Percentiles rank a stretch among this genome's conserved stretches.
phyloP scores from a whole-genome alignment of 2,888 invertebrate genomes.

The Oeneis ivallda region DNA sequence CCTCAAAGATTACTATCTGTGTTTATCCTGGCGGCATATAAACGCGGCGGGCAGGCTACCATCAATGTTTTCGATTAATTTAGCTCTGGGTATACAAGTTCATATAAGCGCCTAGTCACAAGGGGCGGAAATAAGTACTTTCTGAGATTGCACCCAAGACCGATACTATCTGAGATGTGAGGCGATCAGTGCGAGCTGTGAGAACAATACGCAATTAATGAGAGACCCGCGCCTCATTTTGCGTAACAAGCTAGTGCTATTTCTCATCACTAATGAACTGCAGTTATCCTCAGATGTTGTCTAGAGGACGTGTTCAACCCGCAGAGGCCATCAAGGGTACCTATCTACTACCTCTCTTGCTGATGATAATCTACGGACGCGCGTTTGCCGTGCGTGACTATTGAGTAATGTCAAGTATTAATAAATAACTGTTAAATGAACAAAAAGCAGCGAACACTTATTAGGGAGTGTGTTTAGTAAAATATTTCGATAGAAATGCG shows the following conservation, averaged over 20 bases:
- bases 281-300: constrained; percentile 56
- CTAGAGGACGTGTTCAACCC: constrained; percentile 48
- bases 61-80: constrained; percentile 70
- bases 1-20: constrained; percentile 53
- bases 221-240: constrained; percentile 47
- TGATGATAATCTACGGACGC: constrained; percentile 45
- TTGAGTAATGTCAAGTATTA: constrained; percentile 18
- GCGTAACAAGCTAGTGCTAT: constrained; percentile 52
- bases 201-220: constrained; percentile 72
- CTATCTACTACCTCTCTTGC: constrained; percentile 36
- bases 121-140: constrained; percentile 47
- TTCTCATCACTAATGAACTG: constrained; percentile 67
- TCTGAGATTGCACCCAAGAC: constrained; percentile 31
- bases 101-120: constrained; percentile 18
- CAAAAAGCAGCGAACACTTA: not conserved
- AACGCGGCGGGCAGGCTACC: constrained; percentile 60
- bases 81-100: constrained; percentile 29
- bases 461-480: not conserved
- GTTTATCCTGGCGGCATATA: constrained; percentile 67
- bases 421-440: constrained; percentile 16
- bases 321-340: constrained; percentile 48
- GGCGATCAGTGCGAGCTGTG: constrained; percentile 11
- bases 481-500: not conserved
- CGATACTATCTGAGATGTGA: constrained; percentile 54
- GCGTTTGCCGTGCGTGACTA: constrained; percentile 31